Evolutionary conservation across 2,797 vertebrate genomes (phyloP).

Genomic region (Oreochromis mossambicus): DNA sequence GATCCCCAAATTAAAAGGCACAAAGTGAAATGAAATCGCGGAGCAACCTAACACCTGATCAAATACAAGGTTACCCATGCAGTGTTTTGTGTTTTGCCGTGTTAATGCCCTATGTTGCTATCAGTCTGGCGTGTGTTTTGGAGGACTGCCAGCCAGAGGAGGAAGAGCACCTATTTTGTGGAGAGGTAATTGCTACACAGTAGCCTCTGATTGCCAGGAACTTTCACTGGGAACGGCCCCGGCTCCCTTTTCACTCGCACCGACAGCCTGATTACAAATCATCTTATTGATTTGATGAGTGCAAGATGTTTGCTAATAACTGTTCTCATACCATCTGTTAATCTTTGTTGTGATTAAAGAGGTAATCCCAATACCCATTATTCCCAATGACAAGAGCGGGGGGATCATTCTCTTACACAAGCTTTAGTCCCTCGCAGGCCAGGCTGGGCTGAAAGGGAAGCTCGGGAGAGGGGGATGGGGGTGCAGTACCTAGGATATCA

Average conservation of each 20-base stretch:
- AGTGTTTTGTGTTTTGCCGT: conserved; percentile 60
- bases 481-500: conserved; percentile 76
- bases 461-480: background rate
- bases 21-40: conserved; percentile 62
- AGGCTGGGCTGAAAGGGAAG: conserved; percentile 38
- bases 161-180: conserved; percentile 78
- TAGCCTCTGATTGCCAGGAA: conserved; percentile 80
- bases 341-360: conserved; percentile 96
- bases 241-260: conserved; percentile 62
- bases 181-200: conserved; percentile 80
- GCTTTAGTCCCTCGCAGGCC: conserved; percentile 75
- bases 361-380: conserved; percentile 88
- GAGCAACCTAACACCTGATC: conserved; percentile 59
- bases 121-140: conserved; percentile 70
- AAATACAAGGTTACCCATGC: conserved; percentile 63
- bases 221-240: conserved; percentile 70
- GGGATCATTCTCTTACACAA: conserved; percentile 75
- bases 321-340: conserved; percentile 89
- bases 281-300: conserved; percentile 92
- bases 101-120: conserved; percentile 65
- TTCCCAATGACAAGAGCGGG: conserved; percentile 90
- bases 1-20: conserved; percentile 59
- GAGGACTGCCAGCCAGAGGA: conserved; percentile 69
- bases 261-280: conserved; percentile 81
- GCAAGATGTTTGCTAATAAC: conserved; percentile 90